A percentile compares a stretch with the other conserved stretches of the same genome.
Evolutionary conservation across 2,888 invertebrate species (phyloP).

Genomic region (Iphiclides podalirius): DNA sequence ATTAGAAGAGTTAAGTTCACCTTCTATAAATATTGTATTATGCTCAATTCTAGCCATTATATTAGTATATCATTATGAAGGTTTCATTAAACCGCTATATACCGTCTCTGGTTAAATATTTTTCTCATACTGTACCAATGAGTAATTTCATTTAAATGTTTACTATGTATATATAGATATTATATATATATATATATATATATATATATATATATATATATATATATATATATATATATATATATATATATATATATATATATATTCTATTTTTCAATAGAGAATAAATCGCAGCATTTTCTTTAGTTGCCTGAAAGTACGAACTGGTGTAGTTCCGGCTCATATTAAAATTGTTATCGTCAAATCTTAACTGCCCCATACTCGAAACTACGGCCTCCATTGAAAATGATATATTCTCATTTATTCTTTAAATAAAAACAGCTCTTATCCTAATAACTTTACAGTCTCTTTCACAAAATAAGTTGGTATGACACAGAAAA

Average conservation of each 20-base stretch:
- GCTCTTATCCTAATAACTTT: constrained; percentile 39
- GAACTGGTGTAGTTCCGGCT: constrained; percentile 75
- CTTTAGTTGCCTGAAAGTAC: constrained; percentile 49
- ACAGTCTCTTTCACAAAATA: constrained; percentile 35
- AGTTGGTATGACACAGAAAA: constrained; percentile 7
- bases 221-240: too few species aligned
- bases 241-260: too few species aligned
- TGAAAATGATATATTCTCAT: constrained; percentile 69
- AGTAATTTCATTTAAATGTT: too few species aligned
- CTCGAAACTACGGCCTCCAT: constrained; percentile 69
- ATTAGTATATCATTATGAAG: too few species aligned
- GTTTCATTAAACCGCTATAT: too few species aligned
- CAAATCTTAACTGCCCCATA: constrained; percentile 74
- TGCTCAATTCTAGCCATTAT: too few species aligned
- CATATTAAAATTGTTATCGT: constrained; percentile 76
- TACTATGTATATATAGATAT: too few species aligned
- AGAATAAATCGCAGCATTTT: constrained; percentile 65
- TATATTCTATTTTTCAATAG: constrained; percentile 40
- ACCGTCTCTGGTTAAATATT: too few species aligned
- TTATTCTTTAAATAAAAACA: constrained; percentile 42
- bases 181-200: too few species aligned
- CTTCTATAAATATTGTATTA: too few species aligned
- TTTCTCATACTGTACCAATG: too few species aligned
- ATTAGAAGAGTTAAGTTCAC: constrained; percentile 16
- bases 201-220: too few species aligned